Conservation (phyloP, 2,113 vertebrate species). For the Pipa parva region DNA sequence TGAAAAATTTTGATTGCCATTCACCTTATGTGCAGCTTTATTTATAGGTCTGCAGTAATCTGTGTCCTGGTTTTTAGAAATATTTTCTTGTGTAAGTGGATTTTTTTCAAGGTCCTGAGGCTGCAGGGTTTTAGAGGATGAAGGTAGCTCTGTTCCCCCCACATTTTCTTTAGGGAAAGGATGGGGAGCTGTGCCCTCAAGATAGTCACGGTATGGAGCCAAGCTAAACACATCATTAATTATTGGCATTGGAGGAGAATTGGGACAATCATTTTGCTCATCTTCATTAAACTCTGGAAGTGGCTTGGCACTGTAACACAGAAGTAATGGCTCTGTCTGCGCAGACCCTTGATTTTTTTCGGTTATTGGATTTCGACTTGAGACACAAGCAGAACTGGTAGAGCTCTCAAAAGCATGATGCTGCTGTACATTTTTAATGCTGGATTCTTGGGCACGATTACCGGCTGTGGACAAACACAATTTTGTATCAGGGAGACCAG, state of each 20-base stretch:
- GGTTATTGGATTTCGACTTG: neutral
- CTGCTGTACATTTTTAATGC: neutral
- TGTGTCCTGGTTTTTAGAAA: neutral
- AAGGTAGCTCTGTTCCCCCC: neutral
- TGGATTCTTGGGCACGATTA: neutral
- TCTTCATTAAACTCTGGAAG: neutral
- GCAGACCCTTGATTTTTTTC: neutral
- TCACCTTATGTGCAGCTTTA: neutral
- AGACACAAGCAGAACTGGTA: neutral
- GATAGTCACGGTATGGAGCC: conserved; percentile 75
- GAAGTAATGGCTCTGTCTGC: neutral
- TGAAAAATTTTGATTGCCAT: neutral
- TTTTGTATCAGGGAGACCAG: neutral
- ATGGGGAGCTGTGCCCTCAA: conserved; percentile 36
- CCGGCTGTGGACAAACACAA: neutral
- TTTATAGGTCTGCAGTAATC: no score
- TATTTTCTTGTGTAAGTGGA: neutral
- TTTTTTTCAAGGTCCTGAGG: neutral
- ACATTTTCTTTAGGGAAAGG: conserved; percentile 14
- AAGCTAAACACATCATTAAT: conserved; percentile 91
- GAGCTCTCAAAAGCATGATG: neutral
- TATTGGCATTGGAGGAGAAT: conserved; percentile 83
- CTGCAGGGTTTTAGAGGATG: neutral
- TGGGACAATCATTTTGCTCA: neutral
- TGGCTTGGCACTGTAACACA: neutral